Conservation (phyloP, 2,888 invertebrate species). For the Melinaea menophilus region DNA sequence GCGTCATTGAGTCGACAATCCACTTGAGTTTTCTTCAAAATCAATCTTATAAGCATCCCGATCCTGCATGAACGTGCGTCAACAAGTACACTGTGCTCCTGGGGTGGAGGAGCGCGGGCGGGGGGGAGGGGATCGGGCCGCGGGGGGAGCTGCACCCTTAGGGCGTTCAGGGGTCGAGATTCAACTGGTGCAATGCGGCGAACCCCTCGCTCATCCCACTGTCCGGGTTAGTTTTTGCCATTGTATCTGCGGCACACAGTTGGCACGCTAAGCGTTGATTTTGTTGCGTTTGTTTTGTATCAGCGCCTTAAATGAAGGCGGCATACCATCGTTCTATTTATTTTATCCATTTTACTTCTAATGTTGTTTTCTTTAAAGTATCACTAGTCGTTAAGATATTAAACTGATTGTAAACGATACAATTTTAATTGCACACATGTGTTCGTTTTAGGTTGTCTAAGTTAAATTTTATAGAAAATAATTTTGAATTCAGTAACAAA, state of each 20-base stretch:
- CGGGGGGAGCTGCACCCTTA: constrained; percentile 33
- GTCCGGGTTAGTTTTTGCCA: constrained; percentile 54
- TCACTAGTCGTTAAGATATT: neutral
- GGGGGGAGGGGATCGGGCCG: constrained; percentile 30
- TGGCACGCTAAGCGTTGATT: constrained; percentile 54
- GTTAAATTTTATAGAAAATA: no score
- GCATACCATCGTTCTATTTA: constrained; percentile 41
- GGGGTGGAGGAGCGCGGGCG: constrained; percentile 31
- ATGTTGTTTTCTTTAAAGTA: constrained; percentile 37
- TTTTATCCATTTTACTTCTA: constrained; percentile 33
- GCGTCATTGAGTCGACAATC: constrained; percentile 8
- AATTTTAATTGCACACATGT: neutral
- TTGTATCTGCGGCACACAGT: constrained; percentile 48
- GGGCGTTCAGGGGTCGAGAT: constrained; percentile 58
- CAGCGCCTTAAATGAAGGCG: constrained; percentile 45
- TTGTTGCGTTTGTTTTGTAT: constrained; percentile 52
- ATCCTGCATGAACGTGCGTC: constrained; percentile 52
- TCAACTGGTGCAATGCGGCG: constrained; percentile 78
- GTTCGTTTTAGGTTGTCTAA: no score
- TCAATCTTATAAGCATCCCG: constrained; percentile 38
- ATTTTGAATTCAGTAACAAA: no score
- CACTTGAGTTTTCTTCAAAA: constrained; percentile 29
- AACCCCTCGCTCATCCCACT: constrained; percentile 56
- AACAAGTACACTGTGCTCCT: constrained; percentile 57
- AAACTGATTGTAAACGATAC: neutral